These are phyloP conservation scores for Clarias fuscus DNA, from an alignment of 2,797 vertebrate genomes.

Conservation along the genomic window DNA sequence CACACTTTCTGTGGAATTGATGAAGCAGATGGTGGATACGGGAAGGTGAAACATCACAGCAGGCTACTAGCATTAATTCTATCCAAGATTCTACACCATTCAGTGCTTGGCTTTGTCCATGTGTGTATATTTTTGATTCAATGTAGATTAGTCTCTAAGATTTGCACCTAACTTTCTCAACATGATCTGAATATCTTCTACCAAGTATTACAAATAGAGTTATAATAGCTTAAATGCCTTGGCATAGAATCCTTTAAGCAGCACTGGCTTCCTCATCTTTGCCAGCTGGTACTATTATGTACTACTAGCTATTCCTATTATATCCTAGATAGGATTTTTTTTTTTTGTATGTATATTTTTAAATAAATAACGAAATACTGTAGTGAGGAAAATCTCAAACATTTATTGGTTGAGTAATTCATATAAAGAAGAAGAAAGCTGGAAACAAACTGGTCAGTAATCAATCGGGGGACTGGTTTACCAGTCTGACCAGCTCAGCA, in stretches of 20 bases:
- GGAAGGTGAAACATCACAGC: conserved; percentile 21
- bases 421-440: neutral
- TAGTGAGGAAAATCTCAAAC: neutral
- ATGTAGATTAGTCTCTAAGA: neutral
- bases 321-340: neutral
- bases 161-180: neutral
- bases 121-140: neutral
- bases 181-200: neutral
- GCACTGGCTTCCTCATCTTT: neutral
- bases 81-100: conserved; percentile 14
- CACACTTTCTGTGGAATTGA: neutral
- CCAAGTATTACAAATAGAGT: neutral
- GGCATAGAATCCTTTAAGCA: neutral
- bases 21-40: conserved; percentile 33
- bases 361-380: neutral
- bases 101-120: neutral
- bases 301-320: neutral
- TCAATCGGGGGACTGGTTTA: neutral
- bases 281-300: neutral
- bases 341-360: neutral
- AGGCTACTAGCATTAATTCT: neutral
- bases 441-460: neutral
- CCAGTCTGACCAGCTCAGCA: neutral
- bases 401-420: neutral
- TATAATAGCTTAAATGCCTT: neutral